phyloP scores from a whole-genome alignment of 2,113 vertebrate genomes.

The Gymnorhina tibicen region DNA sequence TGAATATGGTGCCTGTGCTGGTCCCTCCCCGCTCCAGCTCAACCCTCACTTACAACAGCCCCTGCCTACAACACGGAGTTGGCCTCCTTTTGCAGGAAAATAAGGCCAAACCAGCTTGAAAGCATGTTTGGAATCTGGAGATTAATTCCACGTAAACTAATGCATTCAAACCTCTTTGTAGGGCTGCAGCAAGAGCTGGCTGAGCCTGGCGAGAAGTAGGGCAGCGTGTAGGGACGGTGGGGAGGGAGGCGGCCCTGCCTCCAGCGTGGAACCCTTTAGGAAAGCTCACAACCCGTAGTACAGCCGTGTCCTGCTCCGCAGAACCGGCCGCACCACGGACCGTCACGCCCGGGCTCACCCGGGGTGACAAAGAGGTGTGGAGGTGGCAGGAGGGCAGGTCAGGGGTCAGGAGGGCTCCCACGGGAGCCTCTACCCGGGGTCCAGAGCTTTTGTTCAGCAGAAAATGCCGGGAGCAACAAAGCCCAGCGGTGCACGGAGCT shows the following conservation, averaged over 20 bases:
- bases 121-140: conserved; percentile 60
- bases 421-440: neutral
- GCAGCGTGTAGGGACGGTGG: neutral
- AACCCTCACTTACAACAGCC: neutral
- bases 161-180: conserved; percentile 1
- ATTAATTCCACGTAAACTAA: conserved; percentile 48
- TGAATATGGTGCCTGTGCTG: conserved; percentile 13
- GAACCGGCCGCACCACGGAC: fast-evolving
- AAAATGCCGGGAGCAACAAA: neutral
- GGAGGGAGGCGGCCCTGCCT: neutral
- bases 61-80: neutral
- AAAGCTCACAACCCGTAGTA: neutral
- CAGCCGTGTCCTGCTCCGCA: fast-evolving
- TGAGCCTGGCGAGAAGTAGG: conserved; percentile 1
- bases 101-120: conserved; percentile 46
- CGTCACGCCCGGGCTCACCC: fast-evolving
- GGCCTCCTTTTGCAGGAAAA: conserved; percentile 44
- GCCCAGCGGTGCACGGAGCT: neutral
- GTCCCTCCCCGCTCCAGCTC: neutral
- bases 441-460: neutral
- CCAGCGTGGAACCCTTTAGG: neutral
- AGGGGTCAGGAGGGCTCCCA: conserved; percentile 11
- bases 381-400: neutral
- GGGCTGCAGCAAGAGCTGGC: neutral
- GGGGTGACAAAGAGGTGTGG: neutral